Evolutionary conservation across 1,140 invertebrate species (phyloP).

Genomic region (Harlomillsia oculata): DNA sequence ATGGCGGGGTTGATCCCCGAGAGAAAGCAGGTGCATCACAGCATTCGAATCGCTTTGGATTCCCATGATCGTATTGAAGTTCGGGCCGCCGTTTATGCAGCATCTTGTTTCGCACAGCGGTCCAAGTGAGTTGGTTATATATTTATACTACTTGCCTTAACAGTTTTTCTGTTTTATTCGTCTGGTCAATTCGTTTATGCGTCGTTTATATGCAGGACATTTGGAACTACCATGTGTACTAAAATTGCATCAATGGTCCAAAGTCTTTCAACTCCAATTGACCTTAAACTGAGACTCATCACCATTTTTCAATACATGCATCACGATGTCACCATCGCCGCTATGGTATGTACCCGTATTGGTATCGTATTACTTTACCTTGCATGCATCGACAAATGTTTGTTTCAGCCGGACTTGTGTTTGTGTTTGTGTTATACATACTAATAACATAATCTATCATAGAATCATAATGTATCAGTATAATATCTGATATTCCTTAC

Average conservation of each 20-base stretch:
- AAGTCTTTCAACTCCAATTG: conserved; percentile 77
- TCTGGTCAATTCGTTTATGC: neutral
- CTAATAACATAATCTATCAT: too few relatives aligned
- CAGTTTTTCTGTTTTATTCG: neutral
- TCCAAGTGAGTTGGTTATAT: conserved; percentile 60
- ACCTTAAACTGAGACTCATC: conserved; percentile 81
- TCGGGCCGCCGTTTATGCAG: conserved; percentile 89
- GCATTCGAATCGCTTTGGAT: conserved; percentile 80
- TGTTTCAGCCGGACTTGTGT: too few relatives aligned
- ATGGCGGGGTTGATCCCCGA: conserved; percentile 87
- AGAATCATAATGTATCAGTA: too few relatives aligned
- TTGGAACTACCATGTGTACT: conserved; percentile 91
- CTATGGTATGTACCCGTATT: conserved; percentile 54
- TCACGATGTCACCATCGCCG: conserved; percentile 73
- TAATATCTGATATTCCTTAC: too few relatives aligned
- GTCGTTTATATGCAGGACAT: conserved; percentile 53
- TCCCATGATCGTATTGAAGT: conserved; percentile 92
- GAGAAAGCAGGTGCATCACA: conserved; percentile 88
- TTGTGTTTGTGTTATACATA: too few relatives aligned
- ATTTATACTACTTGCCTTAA: neutral
- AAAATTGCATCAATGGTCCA: conserved; percentile 93
- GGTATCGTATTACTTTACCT: neutral
- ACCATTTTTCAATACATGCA: conserved; percentile 89
- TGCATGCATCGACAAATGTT: too few relatives aligned
- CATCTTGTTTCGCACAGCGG: conserved; percentile 81